A percentile compares a stretch with the other conserved stretches of the same genome.
phyloP scores from a whole-genome alignment of 2,113 vertebrate species.

The Gobiocypris rarus region DNA sequence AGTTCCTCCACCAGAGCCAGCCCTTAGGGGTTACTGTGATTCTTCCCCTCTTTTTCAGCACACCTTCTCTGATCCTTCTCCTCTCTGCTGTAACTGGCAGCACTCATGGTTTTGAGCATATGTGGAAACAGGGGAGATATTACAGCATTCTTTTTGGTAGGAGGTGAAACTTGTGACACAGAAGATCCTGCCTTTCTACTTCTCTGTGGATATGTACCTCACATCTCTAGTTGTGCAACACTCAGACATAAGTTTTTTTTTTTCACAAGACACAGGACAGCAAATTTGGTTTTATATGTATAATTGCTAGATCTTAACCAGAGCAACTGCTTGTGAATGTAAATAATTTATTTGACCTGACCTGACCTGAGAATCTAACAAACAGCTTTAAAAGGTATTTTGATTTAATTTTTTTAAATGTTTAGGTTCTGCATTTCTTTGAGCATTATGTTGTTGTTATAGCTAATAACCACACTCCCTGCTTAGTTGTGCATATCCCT shows the following conservation, averaged over 20 bases:
- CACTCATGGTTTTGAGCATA: slow-evolving; percentile 53
- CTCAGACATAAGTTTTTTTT: not conserved
- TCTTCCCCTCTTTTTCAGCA: slow-evolving; percentile 74
- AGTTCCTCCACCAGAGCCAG: slow-evolving; percentile 77
- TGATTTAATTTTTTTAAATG: too few relatives aligned
- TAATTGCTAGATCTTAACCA: too few relatives aligned
- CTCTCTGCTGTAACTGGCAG: slow-evolving; percentile 47
- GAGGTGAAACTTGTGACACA: not conserved
- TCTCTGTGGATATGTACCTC: not conserved
- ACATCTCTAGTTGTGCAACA: not conserved
- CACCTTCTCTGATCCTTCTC: slow-evolving; percentile 69
- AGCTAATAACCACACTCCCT: too few relatives aligned
- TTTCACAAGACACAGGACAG: too few relatives aligned
- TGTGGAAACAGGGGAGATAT: slow-evolving; percentile 65
- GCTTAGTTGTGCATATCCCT: too few relatives aligned
- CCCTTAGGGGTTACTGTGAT: slow-evolving; percentile 72
- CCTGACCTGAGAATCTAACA: too few relatives aligned
- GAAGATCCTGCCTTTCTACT: not conserved
- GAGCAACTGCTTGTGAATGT: too few relatives aligned
- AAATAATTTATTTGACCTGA: too few relatives aligned
- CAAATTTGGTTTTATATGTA: too few relatives aligned
- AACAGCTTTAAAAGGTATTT: too few relatives aligned
- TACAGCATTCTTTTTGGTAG: slow-evolving; percentile 18
- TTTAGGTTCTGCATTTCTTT: too few relatives aligned
- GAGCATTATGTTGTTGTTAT: too few relatives aligned